A percentile compares a stretch with the other conserved stretches of the same genome.
Conservation (phyloP, 2,888 invertebrate genomes). For the Dione juno region DNA sequence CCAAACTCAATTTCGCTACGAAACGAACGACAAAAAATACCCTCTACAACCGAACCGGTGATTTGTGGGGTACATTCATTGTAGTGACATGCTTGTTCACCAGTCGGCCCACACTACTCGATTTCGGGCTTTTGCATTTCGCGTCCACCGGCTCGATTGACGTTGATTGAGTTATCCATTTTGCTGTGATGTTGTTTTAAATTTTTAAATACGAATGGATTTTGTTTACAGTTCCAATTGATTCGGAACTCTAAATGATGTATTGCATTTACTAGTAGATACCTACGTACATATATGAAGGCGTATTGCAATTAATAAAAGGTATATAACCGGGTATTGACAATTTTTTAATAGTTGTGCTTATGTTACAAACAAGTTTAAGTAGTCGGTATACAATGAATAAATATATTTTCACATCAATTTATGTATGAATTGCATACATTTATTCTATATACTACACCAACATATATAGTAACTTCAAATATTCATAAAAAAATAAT, state of each 20-base stretch:
- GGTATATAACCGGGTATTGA: too few species aligned
- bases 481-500: background rate
- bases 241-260: constrained; percentile 41
- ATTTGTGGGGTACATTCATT: constrained; percentile 80
- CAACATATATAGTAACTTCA: background rate
- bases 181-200: constrained; percentile 51
- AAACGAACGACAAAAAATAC: constrained; percentile 78
- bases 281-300: constrained; percentile 12
- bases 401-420: background rate
- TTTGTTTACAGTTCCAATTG: constrained; percentile 44
- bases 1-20: constrained; percentile 76
- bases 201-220: constrained; percentile 47
- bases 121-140: constrained; percentile 55
- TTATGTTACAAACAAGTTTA: background rate
- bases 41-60: constrained; percentile 69
- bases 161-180: constrained; percentile 77
- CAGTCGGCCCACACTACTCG: constrained; percentile 63
- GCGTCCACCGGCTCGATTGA: constrained; percentile 60
- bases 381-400: background rate
- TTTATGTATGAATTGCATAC: background rate
- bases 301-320: constrained; percentile 16
- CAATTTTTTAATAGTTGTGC: background rate
- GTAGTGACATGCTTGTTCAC: constrained; percentile 77
- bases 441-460: background rate
- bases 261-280: constrained; percentile 34